These are phyloP conservation scores for Phalera bucephala DNA, from an alignment of 2,888 invertebrate species.

Conservation along the genomic window DNA sequence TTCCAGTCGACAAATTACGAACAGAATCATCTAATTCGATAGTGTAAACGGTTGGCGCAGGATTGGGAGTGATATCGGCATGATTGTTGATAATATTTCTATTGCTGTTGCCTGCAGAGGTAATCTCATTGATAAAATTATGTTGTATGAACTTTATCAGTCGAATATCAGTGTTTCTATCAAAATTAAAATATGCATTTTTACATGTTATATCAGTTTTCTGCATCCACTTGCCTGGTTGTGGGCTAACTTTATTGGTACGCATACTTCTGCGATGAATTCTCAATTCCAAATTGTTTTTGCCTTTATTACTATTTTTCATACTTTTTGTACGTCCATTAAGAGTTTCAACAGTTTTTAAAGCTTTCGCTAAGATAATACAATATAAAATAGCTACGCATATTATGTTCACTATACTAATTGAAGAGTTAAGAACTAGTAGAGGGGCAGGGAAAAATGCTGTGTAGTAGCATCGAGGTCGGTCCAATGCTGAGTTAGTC, in stretches of 20 bases:
- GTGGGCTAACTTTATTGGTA: conserved; percentile 21
- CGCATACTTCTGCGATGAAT: conserved; percentile 52
- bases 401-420: conserved; percentile 79
- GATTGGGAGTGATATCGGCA: conserved; percentile 33
- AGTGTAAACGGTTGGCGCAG: conserved; percentile 55
- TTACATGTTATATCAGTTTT: conserved; percentile 39
- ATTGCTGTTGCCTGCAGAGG: conserved; percentile 21
- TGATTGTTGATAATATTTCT: conserved; percentile 22
- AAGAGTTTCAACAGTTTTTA: conserved; percentile 68
- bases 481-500: conserved; percentile 57
- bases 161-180: conserved; percentile 17
- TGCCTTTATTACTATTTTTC: conserved; percentile 25
- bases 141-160: conserved; percentile 43
- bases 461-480: conserved; percentile 80
- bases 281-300: conserved; percentile 49
- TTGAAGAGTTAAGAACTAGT: conserved; percentile 77
- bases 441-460: conserved; percentile 79
- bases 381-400: conserved; percentile 78
- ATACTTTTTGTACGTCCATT: conserved; percentile 48
- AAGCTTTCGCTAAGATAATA: conserved; percentile 82
- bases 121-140: conserved; percentile 56
- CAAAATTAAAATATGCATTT: conserved; percentile 55
- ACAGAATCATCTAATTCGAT: conserved; percentile 42
- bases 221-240: conserved; percentile 35
- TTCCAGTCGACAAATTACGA: conserved; percentile 22